Base-by-base conservation (phyloP, 2,888 invertebrate genomes). In the Andricus quercusramuli region DNA sequence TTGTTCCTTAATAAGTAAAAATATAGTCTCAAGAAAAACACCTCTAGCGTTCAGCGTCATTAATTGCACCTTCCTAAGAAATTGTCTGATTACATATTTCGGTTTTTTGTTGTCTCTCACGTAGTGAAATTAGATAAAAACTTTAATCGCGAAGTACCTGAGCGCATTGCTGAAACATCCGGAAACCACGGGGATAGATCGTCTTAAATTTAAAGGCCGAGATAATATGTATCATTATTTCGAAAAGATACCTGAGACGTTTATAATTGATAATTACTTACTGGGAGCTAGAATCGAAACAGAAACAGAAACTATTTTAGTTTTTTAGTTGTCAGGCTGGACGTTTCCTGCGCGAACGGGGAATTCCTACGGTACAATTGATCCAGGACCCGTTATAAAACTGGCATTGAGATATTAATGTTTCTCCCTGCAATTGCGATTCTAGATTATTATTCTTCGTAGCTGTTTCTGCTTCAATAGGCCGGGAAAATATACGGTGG, bases 371-470 rank as follows among this genome's bases (percentile, higher is more conserved):
- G 51, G 70, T 74, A 74, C 25, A 51, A 74, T 56, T 74, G 70
- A 74, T 74, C 51, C 29, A 20, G 51, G 68, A 47, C 32, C 74
- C 74, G 74, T 74, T 74, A 74, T 32, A 56, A 74, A 74, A 20
- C 74, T 74, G 74, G 74, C 74, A 74, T 74, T 74, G 56, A 74
- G 56, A 74, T 74, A 74, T 74, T 74, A 74, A 74, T 74, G 74
- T 74, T 74, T 51, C 74, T 74, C 56, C 51, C 32, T 56, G 56
- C 74, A 68, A 47, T 47, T 47, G 68, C 51, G 70, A 67, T 41
- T 37, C 66, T 25, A 67, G 66, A 74, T 74, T 74, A 74, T 74
- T 32, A 74, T 56, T 74, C 74, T 56, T 56, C 74, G 74, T 74
- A 56, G 9, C 51, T 74, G 74, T 74, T 74, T 74, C 74, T 74